Conservation (phyloP, 2,113 vertebrate species). For the Sorex araneus region DNA sequence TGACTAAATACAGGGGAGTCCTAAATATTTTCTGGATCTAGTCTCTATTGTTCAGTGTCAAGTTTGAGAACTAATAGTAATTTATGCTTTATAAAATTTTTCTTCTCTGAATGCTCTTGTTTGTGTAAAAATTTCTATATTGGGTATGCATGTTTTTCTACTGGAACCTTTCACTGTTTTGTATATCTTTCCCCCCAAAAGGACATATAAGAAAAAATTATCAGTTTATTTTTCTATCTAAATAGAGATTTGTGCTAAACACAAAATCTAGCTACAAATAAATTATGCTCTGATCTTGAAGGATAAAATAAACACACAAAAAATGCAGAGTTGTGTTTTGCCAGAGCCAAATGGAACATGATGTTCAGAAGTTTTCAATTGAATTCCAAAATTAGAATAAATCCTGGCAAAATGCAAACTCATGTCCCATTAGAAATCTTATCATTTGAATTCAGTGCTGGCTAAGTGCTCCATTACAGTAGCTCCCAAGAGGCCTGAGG, state of each 20-base stretch:
- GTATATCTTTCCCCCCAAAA: constrained; percentile 17
- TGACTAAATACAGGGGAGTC: constrained; percentile 32
- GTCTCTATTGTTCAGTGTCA: background rate
- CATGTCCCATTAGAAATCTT: constrained; percentile 76
- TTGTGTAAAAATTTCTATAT: constrained; percentile 61
- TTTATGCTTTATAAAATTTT: constrained; percentile 61
- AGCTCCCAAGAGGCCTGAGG: constrained; percentile 73
- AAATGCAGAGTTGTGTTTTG: constrained; percentile 69
- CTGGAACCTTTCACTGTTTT: constrained; percentile 56
- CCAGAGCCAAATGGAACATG: constrained; percentile 81
- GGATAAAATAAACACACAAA: constrained; percentile 84
- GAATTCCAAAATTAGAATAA: constrained; percentile 84
- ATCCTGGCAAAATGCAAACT: constrained; percentile 81
- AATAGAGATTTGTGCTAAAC: constrained; percentile 75
- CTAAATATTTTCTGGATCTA: constrained; percentile 58
- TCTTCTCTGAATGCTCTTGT: constrained; percentile 50
- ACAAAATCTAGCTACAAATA: constrained; percentile 77
- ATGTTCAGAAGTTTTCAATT: constrained; percentile 83
- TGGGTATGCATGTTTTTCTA: constrained; percentile 60
- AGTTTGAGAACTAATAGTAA: constrained; percentile 59
- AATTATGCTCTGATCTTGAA: constrained; percentile 81
- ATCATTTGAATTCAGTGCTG: constrained; percentile 76
- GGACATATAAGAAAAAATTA: constrained; percentile 65
- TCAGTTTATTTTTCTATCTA: constrained; percentile 77
- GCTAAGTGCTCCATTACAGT: constrained; percentile 65